Evolutionary conservation across 2,797 vertebrate species (phyloP).

Genomic region (Sardinella longiceps): DNA sequence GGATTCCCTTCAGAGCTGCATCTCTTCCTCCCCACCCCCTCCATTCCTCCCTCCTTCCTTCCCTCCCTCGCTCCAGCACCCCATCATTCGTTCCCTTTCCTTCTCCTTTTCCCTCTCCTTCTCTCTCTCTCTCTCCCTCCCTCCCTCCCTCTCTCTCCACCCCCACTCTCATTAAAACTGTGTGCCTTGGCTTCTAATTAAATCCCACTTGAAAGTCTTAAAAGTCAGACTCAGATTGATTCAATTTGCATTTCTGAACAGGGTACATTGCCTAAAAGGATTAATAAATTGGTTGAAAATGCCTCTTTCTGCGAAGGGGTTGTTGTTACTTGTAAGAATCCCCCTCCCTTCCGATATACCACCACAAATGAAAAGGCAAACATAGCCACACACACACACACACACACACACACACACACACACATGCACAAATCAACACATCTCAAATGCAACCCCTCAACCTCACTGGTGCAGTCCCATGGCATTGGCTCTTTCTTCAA

Average conservation of each 20-base stretch:
- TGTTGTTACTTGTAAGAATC: constrained; percentile 73
- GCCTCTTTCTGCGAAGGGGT: constrained; percentile 71
- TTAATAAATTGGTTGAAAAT: constrained; percentile 82
- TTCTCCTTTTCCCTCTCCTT: constrained; percentile 38
- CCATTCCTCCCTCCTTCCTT: constrained; percentile 27
- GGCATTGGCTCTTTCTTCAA: constrained; percentile 20
- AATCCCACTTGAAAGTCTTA: constrained; percentile 86
- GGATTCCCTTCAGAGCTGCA: constrained; percentile 69
- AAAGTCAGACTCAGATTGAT: constrained; percentile 84
- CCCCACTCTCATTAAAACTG: constrained; percentile 83
- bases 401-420: constrained; percentile 3
- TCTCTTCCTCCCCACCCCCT: constrained; percentile 9
- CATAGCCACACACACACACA: constrained; percentile 12
- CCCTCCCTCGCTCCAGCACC: constrained; percentile 26
- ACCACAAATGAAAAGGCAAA: constrained; percentile 18
- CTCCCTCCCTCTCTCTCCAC: constrained; percentile 61
- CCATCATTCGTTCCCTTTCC: constrained; percentile 19
- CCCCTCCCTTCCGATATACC: constrained; percentile 34
- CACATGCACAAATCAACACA: constrained; percentile 22
- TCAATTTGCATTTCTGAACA: constrained; percentile 85
- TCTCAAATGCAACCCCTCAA: constrained; percentile 16
- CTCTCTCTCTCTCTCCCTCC: constrained; percentile 52
- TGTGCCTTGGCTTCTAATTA: constrained; percentile 81
- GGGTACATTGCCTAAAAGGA: constrained; percentile 82
- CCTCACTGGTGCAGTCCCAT: constrained; percentile 12